These are phyloP conservation scores for Chrysaora quinquecirrha DNA, from an alignment of 30 jellyfish, hydroid and myxozoan species.

Conservation along the genomic window DNA sequence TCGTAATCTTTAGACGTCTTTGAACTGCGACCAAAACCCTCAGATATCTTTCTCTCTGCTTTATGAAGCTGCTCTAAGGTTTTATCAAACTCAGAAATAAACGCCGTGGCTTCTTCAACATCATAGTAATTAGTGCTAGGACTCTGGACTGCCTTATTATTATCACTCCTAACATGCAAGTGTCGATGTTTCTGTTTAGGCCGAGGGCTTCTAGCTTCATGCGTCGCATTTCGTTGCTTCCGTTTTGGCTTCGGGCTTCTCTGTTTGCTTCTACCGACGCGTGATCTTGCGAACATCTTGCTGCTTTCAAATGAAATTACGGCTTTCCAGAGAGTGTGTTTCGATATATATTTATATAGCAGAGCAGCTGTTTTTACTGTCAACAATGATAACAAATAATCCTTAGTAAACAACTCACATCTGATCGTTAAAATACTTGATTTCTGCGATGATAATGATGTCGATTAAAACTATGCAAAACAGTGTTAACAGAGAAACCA, in stretches of 20 bases:
- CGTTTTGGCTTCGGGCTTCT: neutral
- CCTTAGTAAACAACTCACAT: no score
- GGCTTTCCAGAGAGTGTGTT: no score
- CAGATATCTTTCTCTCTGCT: constrained; percentile 6
- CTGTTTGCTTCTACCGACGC: neutral
- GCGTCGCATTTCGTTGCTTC: neutral
- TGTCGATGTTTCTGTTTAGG: neutral
- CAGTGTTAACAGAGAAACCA: no score
- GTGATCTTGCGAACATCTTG: constrained; percentile 5
- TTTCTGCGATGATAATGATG: no score
- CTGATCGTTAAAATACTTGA: no score
- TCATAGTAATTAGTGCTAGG: neutral
- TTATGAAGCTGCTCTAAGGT: constrained; percentile 31
- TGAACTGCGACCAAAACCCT: no score
- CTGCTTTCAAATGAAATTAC: no score
- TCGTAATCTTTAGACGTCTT: neutral
- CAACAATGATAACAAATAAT: no score
- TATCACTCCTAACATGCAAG: neutral
- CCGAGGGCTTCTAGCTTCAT: neutral
- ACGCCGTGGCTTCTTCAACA: constrained; percentile 51
- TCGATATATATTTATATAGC: no score
- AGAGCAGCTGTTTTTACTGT: no score
- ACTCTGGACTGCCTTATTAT: neutral
- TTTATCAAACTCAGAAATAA: constrained; percentile 50
- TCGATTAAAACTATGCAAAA: no score